Conservation (phyloP, 2,888 invertebrate genomes). For the Dynastes maya region DNA sequence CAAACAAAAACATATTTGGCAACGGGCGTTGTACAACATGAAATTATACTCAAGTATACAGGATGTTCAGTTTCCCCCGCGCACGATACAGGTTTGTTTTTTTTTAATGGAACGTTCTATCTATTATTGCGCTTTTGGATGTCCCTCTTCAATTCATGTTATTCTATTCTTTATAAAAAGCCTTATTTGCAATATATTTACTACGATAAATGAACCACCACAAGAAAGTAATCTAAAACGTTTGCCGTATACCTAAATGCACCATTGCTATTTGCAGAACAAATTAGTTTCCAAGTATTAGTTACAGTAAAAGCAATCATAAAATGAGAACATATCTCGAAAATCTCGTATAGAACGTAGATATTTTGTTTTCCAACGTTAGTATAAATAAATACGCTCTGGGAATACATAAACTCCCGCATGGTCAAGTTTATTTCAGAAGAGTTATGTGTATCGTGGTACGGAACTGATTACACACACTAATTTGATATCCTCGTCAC, state of each 20-base stretch:
- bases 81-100: too few relatives aligned
- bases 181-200: too few relatives aligned
- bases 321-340: neutral
- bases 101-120: too few relatives aligned
- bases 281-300: neutral
- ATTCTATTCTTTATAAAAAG: too few relatives aligned
- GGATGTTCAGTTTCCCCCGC: too few relatives aligned
- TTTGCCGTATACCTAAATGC: neutral
- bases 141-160: too few relatives aligned
- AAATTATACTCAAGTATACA: too few relatives aligned
- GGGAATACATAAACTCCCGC: constrained; percentile 14
- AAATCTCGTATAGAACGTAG: neutral
- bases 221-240: neutral
- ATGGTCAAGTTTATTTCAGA: constrained; percentile 30
- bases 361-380: neutral
- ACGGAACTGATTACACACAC: constrained; percentile 14
- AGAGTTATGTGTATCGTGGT: constrained; percentile 10
- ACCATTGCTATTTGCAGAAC: neutral
- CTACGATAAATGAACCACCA: too few relatives aligned
- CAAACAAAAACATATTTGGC: too few relatives aligned
- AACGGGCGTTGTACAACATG: too few relatives aligned
- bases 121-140: too few relatives aligned
- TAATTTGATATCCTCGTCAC: constrained; percentile 17
- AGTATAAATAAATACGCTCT: constrained; percentile 5
- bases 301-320: neutral